Percentiles rank a stretch among this genome's conserved stretches.
phyloP scores from a whole-genome alignment of 2,113 vertebrate genomes.

The Rattus norvegicus region GRCr8 NC_086020.1:193353501-193354000 shows the following conservation, averaged over 20 bases:
- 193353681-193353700: not conserved
- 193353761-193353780: not conserved
- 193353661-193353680: too few species aligned
- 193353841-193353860: not conserved
- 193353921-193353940: not conserved
- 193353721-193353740: not conserved
- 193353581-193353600: not conserved
- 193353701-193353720: not conserved
- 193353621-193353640: not conserved
- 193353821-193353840: not conserved
- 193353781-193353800: not conserved
- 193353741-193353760: not conserved
- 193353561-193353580: not conserved
- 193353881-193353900: not conserved
- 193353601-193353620: not conserved
- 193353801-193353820: not conserved
- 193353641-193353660: not conserved
- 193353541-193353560: not conserved
- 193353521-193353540: not conserved
- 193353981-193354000: not conserved
- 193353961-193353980: not conserved
- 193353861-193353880: not conserved
- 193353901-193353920: not conserved
- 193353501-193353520: not conserved
- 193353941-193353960: not conserved